Base-by-base conservation (phyloP, 2,797 vertebrate species). In the Propithecus deckenii region DNA sequence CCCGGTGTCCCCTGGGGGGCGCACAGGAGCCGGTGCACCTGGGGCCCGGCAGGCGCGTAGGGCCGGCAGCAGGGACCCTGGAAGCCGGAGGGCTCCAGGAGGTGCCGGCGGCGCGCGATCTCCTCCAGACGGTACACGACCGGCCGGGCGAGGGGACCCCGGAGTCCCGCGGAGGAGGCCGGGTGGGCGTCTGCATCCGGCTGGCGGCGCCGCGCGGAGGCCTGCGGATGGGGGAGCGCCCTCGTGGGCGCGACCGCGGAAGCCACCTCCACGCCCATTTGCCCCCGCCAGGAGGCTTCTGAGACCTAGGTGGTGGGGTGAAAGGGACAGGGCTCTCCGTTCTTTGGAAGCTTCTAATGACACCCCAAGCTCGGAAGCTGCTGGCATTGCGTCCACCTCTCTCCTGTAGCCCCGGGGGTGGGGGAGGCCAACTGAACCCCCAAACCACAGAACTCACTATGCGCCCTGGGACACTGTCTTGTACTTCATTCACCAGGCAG, bases 191-290 rank as follows among this genome's bases (percentile, higher is more conserved):
- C 57, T 65, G 57, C 71, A 18, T 5, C 30, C 22, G 59, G 3
- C n/a, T 3, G 5, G 25, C 5, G 30, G 46, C 1, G 4, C 32
- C 4, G 46, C 20, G 15, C 15, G 0, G 30, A 32, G 28, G 28
- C 10, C 59, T 3, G 61, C 8, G 1, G 59, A 35, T n/a, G 18
- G 32, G 23, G 12, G 46, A 55, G 48, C 48, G 38, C n/a, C 10
- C 35, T 12, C 38, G 5, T 22, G 35, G 76, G n/a, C 15, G 32
- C 20, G 71, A 38, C 74, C 10, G 38, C 17, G 0, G 11, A 57
- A 12, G 75, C 67, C 4, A 10, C 14, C 32, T 32, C 1, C 4
- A 17, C 0, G 13, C 55, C 23, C 55, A 5, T 55, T 41, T 14
- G 52, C 35, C 13, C 3, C 10, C 13, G 28, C 7, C 3, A 6